Evolutionary conservation across 2,113 vertebrate genomes (phyloP).

Genomic region (Poecilia latipinna): DNA sequence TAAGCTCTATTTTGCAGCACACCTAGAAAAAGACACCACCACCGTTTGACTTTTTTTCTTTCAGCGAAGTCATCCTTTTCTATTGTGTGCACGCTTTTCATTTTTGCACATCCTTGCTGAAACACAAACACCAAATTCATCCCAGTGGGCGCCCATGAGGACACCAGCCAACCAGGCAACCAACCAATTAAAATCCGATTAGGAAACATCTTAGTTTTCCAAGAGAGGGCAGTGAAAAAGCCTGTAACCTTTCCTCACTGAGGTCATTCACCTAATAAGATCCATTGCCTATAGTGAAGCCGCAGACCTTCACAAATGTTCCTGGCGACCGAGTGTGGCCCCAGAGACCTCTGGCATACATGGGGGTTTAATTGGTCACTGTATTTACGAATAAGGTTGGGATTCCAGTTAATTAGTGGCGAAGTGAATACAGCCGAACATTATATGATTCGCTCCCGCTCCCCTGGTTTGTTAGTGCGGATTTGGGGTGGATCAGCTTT

Average conservation of each 20-base stretch:
- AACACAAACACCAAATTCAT: conserved; percentile 38
- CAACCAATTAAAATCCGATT: conserved; percentile 85
- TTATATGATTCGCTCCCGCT: conserved; percentile 87
- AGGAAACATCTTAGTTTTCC: conserved; percentile 80
- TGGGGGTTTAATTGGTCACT: conserved; percentile 91
- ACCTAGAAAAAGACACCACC: neutral
- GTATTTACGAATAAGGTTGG: conserved; percentile 83
- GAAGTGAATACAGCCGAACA: conserved; percentile 89
- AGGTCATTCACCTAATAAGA: conserved; percentile 87
- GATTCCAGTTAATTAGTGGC: conserved; percentile 97
- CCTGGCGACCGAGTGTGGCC: conserved; percentile 82
- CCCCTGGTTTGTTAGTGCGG: conserved; percentile 86
- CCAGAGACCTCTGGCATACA: conserved; percentile 87
- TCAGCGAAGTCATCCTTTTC: neutral
- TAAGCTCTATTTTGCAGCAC: neutral
- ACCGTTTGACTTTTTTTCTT: neutral
- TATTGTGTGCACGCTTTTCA: neutral
- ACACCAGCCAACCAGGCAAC: conserved; percentile 64
- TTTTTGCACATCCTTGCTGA: conserved; percentile 11
- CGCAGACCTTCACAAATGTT: conserved; percentile 85
- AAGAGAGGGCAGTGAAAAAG: conserved; percentile 75
- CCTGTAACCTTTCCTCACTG: conserved; percentile 76
- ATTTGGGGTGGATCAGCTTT: conserved; percentile 92
- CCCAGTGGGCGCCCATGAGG: conserved; percentile 26
- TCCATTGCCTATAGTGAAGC: conserved; percentile 85